Percentiles rank a stretch among this genome's conserved stretches.
phyloP scores from a whole-genome alignment of 2,113 vertebrate genomes.

The Pachyramphus minor region DNA sequence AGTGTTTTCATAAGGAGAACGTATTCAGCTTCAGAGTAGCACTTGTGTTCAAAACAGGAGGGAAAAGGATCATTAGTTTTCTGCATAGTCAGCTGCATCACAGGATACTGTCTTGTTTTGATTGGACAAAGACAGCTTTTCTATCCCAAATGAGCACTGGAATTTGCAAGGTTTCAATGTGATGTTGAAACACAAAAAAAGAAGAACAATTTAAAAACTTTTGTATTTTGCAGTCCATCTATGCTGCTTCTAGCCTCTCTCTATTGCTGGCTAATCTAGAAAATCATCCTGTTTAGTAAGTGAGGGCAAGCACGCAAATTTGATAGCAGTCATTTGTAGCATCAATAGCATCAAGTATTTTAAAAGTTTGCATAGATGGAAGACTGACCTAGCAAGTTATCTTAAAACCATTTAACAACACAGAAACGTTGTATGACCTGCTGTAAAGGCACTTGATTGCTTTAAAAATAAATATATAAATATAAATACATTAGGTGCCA shows the following conservation, averaged over 20 bases:
- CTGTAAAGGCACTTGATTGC: not conserved
- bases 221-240: not conserved
- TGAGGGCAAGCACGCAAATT: not conserved
- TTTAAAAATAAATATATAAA: not conserved
- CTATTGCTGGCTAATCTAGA: not conserved
- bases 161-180: not conserved
- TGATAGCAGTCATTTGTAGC: not conserved
- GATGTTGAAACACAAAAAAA: not conserved
- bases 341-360: fast-evolving
- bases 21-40: not conserved
- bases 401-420: not conserved
- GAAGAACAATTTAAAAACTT: not conserved
- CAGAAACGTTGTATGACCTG: not conserved
- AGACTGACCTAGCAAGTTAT: not conserved
- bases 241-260: not conserved
- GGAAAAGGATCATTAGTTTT: not conserved
- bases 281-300: not conserved
- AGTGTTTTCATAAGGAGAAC: not conserved
- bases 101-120: not conserved
- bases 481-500: not conserved
- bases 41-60: not conserved
- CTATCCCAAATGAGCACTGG: not conserved
- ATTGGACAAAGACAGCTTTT: not conserved
- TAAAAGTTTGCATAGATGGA: not conserved
- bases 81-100: not conserved